phyloP scores from a whole-genome alignment of 2,113 vertebrate species.

The Lampris incognitus region DNA sequence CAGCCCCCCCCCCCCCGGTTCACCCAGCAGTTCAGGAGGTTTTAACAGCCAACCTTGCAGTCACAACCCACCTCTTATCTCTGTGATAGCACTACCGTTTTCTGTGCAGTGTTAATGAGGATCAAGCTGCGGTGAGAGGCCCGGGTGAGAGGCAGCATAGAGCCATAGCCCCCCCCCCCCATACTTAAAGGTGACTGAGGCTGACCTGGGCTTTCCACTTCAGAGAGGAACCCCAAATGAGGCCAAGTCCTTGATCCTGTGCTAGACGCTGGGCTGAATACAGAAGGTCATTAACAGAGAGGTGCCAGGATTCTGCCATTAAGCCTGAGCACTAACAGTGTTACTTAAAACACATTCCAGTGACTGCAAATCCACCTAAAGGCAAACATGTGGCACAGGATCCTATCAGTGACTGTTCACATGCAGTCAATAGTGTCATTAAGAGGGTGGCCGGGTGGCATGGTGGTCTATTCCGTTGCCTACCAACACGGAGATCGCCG shows the following conservation, averaged over 20 bases:
- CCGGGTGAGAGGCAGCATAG: constrained; percentile 12
- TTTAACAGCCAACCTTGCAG: background rate
- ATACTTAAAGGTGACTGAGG: constrained; percentile 9
- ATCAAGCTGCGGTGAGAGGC: background rate
- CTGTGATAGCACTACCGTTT: background rate
- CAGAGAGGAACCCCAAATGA: constrained; percentile 50
- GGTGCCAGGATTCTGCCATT: constrained; percentile 52
- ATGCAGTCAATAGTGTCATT: too few relatives aligned
- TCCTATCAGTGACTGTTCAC: background rate
- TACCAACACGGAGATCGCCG: too few relatives aligned
- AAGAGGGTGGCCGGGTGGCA: too few relatives aligned
- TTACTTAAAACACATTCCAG: constrained; percentile 56
- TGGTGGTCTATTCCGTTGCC: too few relatives aligned
- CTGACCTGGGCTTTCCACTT: constrained; percentile 38
- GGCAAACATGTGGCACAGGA: constrained; percentile 25
- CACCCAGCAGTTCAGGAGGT: background rate
- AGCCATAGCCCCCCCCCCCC: background rate
- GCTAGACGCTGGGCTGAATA: constrained; percentile 53
- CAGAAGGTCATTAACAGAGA: constrained; percentile 54
- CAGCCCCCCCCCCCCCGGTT: background rate
- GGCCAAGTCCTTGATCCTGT: constrained; percentile 54
- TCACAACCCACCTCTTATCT: background rate
- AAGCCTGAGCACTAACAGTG: constrained; percentile 26
- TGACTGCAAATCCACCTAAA: constrained; percentile 35
- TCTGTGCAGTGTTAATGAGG: background rate